These are phyloP conservation scores for Phataginus tetradactyla DNA, from an alignment of 2,797 vertebrate genomes.

Conservation along the genomic window DNA sequence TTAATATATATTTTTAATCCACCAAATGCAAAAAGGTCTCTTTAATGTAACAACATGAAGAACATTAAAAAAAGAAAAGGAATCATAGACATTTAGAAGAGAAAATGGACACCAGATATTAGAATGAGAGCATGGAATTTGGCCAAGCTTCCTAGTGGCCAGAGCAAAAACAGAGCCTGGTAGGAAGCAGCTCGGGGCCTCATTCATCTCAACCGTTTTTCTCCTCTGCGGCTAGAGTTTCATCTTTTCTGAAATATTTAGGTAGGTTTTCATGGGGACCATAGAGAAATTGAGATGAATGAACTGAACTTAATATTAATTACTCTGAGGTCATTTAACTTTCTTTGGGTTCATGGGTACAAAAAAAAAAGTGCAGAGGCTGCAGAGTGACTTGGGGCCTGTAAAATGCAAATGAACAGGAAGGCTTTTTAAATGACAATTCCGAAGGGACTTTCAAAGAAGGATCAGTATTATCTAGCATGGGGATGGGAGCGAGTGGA, in stretches of 20 bases:
- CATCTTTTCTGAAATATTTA: neutral
- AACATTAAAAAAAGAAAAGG: neutral
- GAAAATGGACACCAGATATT: neutral
- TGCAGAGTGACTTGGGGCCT: neutral
- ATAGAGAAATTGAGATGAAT: neutral
- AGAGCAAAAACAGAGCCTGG: neutral
- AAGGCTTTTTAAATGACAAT: neutral
- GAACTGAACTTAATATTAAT: neutral
- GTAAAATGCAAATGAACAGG: neutral
- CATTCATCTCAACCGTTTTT: neutral
- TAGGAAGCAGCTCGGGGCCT: neutral
- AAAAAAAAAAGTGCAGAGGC: neutral
- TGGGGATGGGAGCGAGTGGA: neutral
- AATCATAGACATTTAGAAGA: neutral
- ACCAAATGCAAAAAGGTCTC: neutral
- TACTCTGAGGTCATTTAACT: neutral
- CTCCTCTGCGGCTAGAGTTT: neutral
- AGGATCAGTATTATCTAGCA: neutral
- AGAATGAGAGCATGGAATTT: neutral
- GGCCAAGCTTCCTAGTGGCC: neutral
- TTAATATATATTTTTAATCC: neutral
- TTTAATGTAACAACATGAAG: neutral
- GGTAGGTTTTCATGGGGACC: too few relatives aligned
- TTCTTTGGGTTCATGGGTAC: neutral
- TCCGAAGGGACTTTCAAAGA: neutral